These are phyloP conservation scores for Ophion ventricosus DNA, from an alignment of 2,888 invertebrate genomes.

Conservation along the genomic window DNA sequence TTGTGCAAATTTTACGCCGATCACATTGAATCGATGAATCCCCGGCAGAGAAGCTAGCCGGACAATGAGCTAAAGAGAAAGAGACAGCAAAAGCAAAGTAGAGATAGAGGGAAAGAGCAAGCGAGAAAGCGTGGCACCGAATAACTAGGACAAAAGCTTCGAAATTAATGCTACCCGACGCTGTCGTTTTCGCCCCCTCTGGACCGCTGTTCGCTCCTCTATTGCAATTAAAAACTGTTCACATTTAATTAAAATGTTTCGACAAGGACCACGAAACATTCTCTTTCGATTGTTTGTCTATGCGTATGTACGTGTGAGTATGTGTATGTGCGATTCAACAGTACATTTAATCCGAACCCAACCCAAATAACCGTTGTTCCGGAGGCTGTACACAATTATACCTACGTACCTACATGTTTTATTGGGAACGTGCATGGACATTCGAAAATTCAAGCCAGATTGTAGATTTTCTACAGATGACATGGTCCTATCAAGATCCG, in stretches of 20 bases:
- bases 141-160: slow-evolving; percentile 73
- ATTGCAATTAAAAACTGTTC: slow-evolving; percentile 77
- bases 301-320: not conserved
- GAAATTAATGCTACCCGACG: slow-evolving; percentile 73
- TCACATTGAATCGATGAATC: slow-evolving; percentile 68
- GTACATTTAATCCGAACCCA: not conserved
- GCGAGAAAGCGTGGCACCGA: slow-evolving; percentile 47
- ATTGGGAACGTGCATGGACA: no score
- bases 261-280: slow-evolving; percentile 65
- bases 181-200: slow-evolving; percentile 50
- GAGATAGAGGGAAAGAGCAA: slow-evolving; percentile 16
- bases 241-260: slow-evolving; percentile 78
- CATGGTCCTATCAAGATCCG: no score
- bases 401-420: no score
- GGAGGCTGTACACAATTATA: not conserved
- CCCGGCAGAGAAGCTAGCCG: slow-evolving; percentile 55
- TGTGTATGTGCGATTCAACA: not conserved
- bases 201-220: slow-evolving; percentile 52
- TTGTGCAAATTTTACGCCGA: slow-evolving; percentile 63
- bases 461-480: no score
- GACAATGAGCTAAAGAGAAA: slow-evolving; percentile 41
- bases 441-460: no score
- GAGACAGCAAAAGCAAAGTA: slow-evolving; percentile 10
- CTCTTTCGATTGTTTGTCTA: slow-evolving; percentile 29
- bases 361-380: not conserved